phyloP scores from a whole-genome alignment of 1,140 invertebrate species.

The Cotesia vestalis region DNA sequence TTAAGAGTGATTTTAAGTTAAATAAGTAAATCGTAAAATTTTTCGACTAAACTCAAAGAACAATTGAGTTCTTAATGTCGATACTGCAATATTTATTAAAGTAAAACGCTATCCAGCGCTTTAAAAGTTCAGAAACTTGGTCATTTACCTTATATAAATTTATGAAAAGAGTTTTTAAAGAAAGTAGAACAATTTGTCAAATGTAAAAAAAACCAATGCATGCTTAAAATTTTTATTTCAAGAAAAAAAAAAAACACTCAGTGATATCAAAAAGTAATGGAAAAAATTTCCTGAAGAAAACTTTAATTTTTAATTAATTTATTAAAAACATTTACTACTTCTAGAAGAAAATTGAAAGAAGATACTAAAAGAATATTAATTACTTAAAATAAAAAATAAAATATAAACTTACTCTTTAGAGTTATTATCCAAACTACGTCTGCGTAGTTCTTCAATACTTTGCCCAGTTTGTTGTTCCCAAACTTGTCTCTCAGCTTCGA shows the following conservation, averaged over 20 bases:
- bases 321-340: too few species aligned
- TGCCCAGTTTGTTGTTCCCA: constrained; percentile 93
- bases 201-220: too few species aligned
- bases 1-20: too few species aligned
- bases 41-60: too few species aligned
- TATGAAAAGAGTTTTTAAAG: constrained; percentile 7
- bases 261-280: too few species aligned
- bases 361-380: neutral
- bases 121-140: too few species aligned
- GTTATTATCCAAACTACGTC: constrained; percentile 84
- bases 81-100: neutral
- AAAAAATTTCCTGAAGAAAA: neutral
- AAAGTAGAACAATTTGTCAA: constrained; percentile 2
- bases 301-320: too few species aligned
- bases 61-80: neutral
- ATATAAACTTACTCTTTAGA: constrained; percentile 80
- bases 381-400: constrained; percentile 27
- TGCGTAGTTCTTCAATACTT: constrained; percentile 85
- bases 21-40: too few species aligned
- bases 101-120: neutral
- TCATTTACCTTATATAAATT: too few species aligned
- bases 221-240: constrained; percentile 3
- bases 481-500: constrained; percentile 84
- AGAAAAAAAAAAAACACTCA: too few species aligned
- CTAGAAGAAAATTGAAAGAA: constrained; percentile 5